Conservation (phyloP, 2,888 invertebrate species). For the Andrena haemorrhoa region DNA sequence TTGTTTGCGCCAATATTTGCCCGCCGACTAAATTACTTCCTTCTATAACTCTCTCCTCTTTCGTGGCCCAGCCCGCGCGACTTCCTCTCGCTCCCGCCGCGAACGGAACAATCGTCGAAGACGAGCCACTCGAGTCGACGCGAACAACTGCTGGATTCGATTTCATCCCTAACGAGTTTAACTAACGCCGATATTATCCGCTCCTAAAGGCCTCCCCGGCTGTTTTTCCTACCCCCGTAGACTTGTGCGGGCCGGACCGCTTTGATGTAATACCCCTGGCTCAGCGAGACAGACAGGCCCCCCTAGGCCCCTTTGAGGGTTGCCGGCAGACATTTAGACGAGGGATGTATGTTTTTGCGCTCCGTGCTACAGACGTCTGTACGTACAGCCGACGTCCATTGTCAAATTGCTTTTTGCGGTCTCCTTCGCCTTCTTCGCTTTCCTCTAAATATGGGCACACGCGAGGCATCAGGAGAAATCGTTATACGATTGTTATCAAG, state of each 20-base stretch:
- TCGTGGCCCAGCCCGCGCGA: slow-evolving; percentile 1
- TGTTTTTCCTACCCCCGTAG: slow-evolving; percentile 6
- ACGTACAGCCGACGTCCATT: slow-evolving; percentile 1
- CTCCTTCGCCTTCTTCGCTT: slow-evolving; percentile 14
- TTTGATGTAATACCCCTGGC: slow-evolving; percentile 58
- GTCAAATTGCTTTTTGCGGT: slow-evolving; percentile 39
- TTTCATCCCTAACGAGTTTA: slow-evolving; percentile 11
- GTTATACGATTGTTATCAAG: neutral
- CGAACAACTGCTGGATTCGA: slow-evolving; percentile 17
- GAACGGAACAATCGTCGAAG: slow-evolving; percentile 51
- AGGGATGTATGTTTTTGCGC: slow-evolving; percentile 59
- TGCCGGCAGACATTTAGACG: slow-evolving; percentile 59
- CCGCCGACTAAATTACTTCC: slow-evolving; percentile 66
- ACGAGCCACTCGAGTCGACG: slow-evolving; percentile 9
- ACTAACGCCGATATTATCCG: slow-evolving; percentile 2
- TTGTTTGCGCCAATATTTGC: slow-evolving; percentile 65
- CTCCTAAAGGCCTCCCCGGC: neutral
- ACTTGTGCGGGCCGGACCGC: slow-evolving; percentile 54
- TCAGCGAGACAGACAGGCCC: slow-evolving; percentile 37
- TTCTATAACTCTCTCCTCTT: slow-evolving; percentile 53
- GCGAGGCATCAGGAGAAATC: neutral
- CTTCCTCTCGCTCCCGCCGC: slow-evolving; percentile 24
- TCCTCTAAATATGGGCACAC: slow-evolving; percentile 14
- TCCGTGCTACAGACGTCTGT: neutral
- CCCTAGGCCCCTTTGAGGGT: slow-evolving; percentile 49